Conservation (phyloP, 2,888 invertebrate genomes). For the Metacarcinus magister region DNA sequence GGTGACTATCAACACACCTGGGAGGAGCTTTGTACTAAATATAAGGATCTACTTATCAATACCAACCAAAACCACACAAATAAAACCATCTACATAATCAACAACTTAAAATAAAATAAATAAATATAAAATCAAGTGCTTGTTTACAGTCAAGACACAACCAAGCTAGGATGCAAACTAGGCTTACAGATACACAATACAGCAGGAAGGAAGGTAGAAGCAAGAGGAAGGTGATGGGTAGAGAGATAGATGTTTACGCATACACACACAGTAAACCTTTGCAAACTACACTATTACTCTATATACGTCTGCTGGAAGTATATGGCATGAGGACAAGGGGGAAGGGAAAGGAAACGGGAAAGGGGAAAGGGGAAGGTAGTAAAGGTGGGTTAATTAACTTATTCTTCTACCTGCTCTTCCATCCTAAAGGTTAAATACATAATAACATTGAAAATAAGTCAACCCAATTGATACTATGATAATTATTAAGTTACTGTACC, state of each 20-base stretch:
- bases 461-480: not conserved
- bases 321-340: not conserved
- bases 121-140: conserved; percentile 6
- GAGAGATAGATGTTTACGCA: not conserved
- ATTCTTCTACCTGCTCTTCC: not conserved
- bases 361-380: not conserved
- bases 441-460: not conserved
- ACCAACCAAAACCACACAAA: not conserved
- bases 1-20: conserved; percentile 28
- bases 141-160: conserved; percentile 40
- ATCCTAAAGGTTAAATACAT: not conserved
- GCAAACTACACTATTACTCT: not conserved
- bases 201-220: not conserved
- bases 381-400: not conserved
- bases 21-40: not conserved
- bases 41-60: not conserved
- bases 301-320: not conserved
- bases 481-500: not conserved
- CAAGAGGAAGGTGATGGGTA: not conserved
- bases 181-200: not conserved
- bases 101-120: conserved; percentile 13
- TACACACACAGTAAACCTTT: not conserved
- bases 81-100: not conserved
- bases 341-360: not conserved
- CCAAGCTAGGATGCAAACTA: not conserved